Evolutionary conservation across 1,140 invertebrate species (phyloP), one percentile per base, ranked within the genome.

Genomic region (Sarcophaga peregrina): DNA sequence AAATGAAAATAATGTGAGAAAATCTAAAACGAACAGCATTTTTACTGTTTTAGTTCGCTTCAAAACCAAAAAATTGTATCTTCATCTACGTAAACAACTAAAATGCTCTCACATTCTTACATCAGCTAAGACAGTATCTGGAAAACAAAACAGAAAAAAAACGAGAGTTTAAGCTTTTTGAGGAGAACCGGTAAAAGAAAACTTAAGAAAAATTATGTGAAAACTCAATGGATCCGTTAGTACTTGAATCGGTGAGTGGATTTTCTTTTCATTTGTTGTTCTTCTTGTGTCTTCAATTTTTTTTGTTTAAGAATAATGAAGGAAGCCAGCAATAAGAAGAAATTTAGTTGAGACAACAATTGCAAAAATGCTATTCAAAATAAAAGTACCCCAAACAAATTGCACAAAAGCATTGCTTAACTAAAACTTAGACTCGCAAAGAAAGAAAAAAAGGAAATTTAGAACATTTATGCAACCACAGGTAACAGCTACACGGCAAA

Each of bases 1-100:
- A 78, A 78, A 78, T n/a, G 25, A 78, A 78, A 78, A n/a, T 78
- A 17, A 78, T 78, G 75, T 78, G 75, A 78, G 75, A 78, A 78
- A 48, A 78, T 78, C 17, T 50, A 52, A 78, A 78, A 78, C 47
- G 50, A 78, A 78, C 75, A 78, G 20, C 75, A 50, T 78, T 68
- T 68, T 68, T 68, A 0, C 8, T 68, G 9, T 25, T 68, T 68
- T 68, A 6, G 8, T 68, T 68, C 20, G 10, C 20, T 10, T 25
- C 13, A 52, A 52, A 52, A 52, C 1, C 50, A 52, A 9, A 9
- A n/a, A 52, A n/a, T 58, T 13, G 13, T 4, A 58, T 13, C 15
- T 58, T n/a, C 54, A 58, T 58, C 54, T n/a, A 7, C 54, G n/a
- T 58, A 58, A 3, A 13, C n/a, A 58, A 58, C 54, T 58, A 58